Evolutionary conservation across 2,888 invertebrate genomes (phyloP), one percentile per base, ranked within the genome.

Genomic region (Pachymerium ferrugineum): DNA sequence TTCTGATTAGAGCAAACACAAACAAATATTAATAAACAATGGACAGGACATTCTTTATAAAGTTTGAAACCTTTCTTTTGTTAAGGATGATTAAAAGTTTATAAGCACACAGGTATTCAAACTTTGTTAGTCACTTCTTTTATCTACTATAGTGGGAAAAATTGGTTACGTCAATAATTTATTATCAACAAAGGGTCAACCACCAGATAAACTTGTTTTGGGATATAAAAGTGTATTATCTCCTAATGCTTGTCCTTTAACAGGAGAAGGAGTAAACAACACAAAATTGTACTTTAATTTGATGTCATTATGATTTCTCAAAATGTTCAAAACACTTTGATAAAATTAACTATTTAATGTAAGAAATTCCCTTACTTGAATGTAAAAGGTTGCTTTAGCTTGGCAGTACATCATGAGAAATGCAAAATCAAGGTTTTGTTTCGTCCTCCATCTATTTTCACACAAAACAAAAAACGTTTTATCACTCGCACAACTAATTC

Each of bases 321-420:
- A 35, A 35, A n/a, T 35, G 12, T 35, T 10, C 10, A 35, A 35
- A 35, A 35, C 38, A 35, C 38, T 35, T 35, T 35, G 12, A 35
- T 12, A 35, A 35, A 35, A 35, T 35, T 35, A 10, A 12, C 38
- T 73, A 54, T 0, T 16, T 47, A 73, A 29, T 29, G 67, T 28
- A 68, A 25, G 12, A 30, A 19, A 70, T 31, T 70, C 33, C 22
- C 77, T 73, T 78, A 83, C 84, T 81, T 84, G 84, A 19, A 96
- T 88, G 81, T 96, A 97, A 83, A 92, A 96, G 0, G 89, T 89
- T 74, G 92, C 97, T 81, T 90, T 90, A 0, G 90, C 87, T 79
- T 93, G 91, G 0, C 93, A 92, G 80, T 96, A 96, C 74, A 95
- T 90, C 97, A 97, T 97, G 14, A 97, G 85, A 82, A 91, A 97